Evolutionary conservation across 2,888 invertebrate species (phyloP), one percentile per base, ranked within the genome.

Genomic region (Leucozona laternaria): DNA sequence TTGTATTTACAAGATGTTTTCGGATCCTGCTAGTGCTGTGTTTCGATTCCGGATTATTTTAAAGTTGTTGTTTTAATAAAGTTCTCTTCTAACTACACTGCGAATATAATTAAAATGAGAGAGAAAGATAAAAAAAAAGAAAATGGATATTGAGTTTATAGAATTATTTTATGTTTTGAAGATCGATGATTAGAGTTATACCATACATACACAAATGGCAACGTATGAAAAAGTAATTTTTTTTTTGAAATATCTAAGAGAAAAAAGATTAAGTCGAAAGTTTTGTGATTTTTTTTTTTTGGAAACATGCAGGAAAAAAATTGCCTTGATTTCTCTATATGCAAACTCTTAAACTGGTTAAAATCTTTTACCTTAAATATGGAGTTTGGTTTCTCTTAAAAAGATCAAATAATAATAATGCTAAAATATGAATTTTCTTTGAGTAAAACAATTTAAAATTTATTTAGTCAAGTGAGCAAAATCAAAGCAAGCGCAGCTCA

Each of bases 41-140:
- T 64, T 75, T 78, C 64, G 86, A 58, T 75, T 82, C 86, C 86
- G 73, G 78, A 82, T 75, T 71, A 79, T 79, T 81, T 86, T 81
- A 55, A 81, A 86, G 78, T 86, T 68, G 85, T 86, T 86, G 78
- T 73, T 57, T 71, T 86, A 57, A 78, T 78, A 86, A 78, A 82
- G 64, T 81, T 78, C 68, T 86, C 78, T 50, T 82, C 75, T 79
- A 82, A 86, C 86, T 82, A 86, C 86, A 86, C 86, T 86, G 86
- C 31, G 82, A 82, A 82, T 64, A 57, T 37, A 78, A 82, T 70
- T 34, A 68, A 70, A 77, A 73, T 58, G 40, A 77, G 45, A 80
- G 48, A 81, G 37, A 82, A 50, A 66, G 57, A 57, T 34, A 73
- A 77, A 45, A 68, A 72, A 79, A 82, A 79, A 83, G 10, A 72